Percentiles rank a stretch among this genome's conserved stretches.
Conservation (phyloP, 2,888 invertebrate genomes). For the Drosophila dives region DNA sequence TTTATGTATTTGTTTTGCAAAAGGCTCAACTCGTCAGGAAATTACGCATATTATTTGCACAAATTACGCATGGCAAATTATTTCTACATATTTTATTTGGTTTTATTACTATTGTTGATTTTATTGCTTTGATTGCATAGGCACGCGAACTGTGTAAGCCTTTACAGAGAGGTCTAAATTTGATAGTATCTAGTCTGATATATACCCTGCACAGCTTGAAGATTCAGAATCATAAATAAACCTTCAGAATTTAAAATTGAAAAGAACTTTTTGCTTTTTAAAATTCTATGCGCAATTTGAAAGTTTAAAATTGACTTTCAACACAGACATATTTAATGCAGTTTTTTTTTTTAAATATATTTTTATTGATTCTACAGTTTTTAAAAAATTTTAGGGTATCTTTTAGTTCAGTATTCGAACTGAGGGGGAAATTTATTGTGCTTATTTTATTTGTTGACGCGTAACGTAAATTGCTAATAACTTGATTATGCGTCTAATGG, state of each 20-base stretch:
- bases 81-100: conserved; percentile 62
- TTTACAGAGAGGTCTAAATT: background rate
- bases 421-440: background rate
- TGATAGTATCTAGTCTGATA: background rate
- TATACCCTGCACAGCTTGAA: conserved; percentile 28
- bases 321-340: background rate
- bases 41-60: conserved; percentile 80
- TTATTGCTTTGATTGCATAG: conserved; percentile 46
- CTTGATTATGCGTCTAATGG: conserved; percentile 78
- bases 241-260: background rate
- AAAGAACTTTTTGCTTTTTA: rapidly evolving
- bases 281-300: background rate
- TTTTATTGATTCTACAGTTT: background rate
- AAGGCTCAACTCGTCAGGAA: conserved; percentile 49
- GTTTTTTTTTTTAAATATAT: background rate
- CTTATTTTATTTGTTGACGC: conserved; percentile 56
- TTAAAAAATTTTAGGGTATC: conserved; percentile 4
- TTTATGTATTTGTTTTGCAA: conserved; percentile 9
- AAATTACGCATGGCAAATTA: conserved; percentile 78
- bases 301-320: background rate
- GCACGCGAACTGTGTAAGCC: conserved; percentile 54
- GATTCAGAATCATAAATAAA: no score
- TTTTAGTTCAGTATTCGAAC: no score
- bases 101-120: conserved; percentile 23
- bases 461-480: conserved; percentile 71